Percentiles rank a stretch among this genome's conserved stretches.
Evolutionary conservation across 2,888 invertebrate species (phyloP).

Genomic region (Leptothorax acervorum): DNA sequence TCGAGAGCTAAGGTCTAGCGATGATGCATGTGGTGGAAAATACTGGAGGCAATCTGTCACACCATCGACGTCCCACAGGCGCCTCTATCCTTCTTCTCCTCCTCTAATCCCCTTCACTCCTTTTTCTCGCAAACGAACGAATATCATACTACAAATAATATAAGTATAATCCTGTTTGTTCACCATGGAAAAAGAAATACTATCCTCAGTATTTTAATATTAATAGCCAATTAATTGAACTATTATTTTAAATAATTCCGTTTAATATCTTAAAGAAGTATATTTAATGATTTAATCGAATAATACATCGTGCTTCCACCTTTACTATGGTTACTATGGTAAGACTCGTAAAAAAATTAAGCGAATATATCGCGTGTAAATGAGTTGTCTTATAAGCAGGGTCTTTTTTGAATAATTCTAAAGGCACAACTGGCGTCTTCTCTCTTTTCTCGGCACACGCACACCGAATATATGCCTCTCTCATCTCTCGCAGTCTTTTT

Average conservation of each 20-base stretch:
- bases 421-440: slow-evolving; percentile 46
- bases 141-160: background rate
- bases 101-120: slow-evolving; percentile 39
- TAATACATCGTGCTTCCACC: background rate
- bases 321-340: too few species aligned
- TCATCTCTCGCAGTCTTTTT: slow-evolving; percentile 72
- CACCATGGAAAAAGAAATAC: background rate
- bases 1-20: slow-evolving; percentile 81
- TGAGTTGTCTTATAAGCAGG: background rate
- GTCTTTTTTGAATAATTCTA: background rate
- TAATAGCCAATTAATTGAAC: background rate
- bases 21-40: slow-evolving; percentile 85
- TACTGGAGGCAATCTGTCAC: slow-evolving; percentile 84
- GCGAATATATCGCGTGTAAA: background rate
- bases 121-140: slow-evolving; percentile 50
- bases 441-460: slow-evolving; percentile 28
- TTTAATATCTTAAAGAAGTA: background rate
- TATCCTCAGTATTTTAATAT: background rate
- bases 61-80: slow-evolving; percentile 82
- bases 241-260: background rate
- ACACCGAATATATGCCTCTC: slow-evolving; percentile 42
- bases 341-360: background rate
- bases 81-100: slow-evolving; percentile 53
- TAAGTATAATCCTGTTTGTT: slow-evolving; percentile 6
- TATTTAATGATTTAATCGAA: background rate